A percentile compares a stretch with the other conserved stretches of the same genome.
phyloP scores from a whole-genome alignment of 1,140 invertebrate species.

The Plutomurus gul region DNA sequence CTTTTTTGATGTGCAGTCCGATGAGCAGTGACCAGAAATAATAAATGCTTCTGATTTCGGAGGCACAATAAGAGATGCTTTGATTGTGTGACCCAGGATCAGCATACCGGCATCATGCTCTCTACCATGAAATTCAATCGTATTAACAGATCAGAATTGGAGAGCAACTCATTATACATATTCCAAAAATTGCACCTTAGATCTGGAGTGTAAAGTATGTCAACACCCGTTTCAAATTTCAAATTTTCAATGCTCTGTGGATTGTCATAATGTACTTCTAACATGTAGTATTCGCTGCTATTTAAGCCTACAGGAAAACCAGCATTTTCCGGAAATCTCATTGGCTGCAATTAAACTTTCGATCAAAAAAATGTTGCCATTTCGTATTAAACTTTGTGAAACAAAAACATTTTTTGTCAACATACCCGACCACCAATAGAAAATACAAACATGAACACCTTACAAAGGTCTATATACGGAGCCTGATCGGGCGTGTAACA shows the following conservation, averaged over 20 bases:
- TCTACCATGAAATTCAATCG: not conserved
- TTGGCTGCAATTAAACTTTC: no score
- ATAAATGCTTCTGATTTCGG: slow-evolving; percentile 2
- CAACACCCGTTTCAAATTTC: slow-evolving; percentile 28
- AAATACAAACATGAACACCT: not conserved
- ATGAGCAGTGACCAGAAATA: not conserved
- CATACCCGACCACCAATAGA: slow-evolving; percentile 32
- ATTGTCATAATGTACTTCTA: slow-evolving; percentile 46
- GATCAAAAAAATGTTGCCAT: no score
- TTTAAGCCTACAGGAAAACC: slow-evolving; percentile 14
- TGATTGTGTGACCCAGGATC: not conserved
- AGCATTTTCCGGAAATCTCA: slow-evolving; percentile 31
- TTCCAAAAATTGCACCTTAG: not conserved
- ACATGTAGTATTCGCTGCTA: not conserved
- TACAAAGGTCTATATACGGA: not conserved
- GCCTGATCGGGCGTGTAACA: no score
- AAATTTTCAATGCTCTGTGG: not conserved
- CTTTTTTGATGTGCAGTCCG: not conserved
- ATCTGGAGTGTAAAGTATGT: slow-evolving; percentile 6
- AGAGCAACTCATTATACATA: no score
- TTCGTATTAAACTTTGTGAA: not conserved
- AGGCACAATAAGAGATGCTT: not conserved
- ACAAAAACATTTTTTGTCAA: not conserved
- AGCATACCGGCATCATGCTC: not conserved
- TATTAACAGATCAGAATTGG: no score